Percentiles rank a stretch among this genome's conserved stretches.
Evolutionary conservation across 2,888 invertebrate genomes (phyloP).

Genomic region (Ormia ochracea): DNA sequence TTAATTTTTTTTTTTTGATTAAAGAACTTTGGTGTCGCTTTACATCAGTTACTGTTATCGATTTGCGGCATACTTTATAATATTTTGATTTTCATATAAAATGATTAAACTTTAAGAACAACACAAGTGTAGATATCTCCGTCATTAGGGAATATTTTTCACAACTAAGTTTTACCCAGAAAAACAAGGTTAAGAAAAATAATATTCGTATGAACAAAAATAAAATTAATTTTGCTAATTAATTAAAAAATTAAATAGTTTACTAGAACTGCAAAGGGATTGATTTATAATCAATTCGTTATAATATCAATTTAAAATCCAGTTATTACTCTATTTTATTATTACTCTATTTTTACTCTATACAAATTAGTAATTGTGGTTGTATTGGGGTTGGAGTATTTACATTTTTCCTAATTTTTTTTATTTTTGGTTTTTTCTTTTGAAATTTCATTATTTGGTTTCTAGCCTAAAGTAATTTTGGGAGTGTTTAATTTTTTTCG

Average conservation of each 20-base stretch:
- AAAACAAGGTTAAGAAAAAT: no score
- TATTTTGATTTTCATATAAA: no score
- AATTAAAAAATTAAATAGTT: not conserved
- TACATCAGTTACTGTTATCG: no score
- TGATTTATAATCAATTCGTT: conserved; percentile 31
- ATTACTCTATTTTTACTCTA: no score
- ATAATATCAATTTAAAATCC: conserved; percentile 35
- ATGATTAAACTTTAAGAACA: no score
- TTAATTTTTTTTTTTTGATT: no score
- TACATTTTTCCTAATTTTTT: conserved; percentile 38
- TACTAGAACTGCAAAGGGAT: conserved; percentile 9
- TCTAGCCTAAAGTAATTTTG: conserved; percentile 56
- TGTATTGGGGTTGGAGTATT: conserved; percentile 34
- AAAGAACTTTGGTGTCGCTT: no score
- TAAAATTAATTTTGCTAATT: not conserved
- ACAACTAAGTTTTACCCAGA: no score
- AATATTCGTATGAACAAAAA: not conserved
- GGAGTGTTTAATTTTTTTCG: not conserved
- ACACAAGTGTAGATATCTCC: no score
- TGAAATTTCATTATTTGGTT: conserved; percentile 30
- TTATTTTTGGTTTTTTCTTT: not conserved
- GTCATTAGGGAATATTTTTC: no score
- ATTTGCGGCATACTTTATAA: no score
- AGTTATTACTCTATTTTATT: not conserved
- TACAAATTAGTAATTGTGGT: not conserved